Evolutionary conservation across 2,113 vertebrate species (phyloP), one percentile per base, ranked within the genome.

Genomic region (Chloropsis cyanopogon): DNA sequence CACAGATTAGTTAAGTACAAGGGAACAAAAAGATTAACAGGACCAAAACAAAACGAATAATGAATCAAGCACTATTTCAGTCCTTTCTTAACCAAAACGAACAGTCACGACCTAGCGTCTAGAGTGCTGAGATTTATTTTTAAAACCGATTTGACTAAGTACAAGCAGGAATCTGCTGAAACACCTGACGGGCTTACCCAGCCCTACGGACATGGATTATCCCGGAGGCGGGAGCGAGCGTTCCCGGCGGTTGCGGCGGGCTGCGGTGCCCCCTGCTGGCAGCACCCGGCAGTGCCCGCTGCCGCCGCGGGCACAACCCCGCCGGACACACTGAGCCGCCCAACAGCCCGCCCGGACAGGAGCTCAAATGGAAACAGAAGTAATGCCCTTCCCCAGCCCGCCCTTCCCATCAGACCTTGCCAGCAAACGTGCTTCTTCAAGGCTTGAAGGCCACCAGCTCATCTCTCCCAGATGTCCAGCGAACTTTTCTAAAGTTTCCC

Each of bases 251-350:
- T 14, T 7, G 57, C 61, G n/a, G 11, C 41, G n/a, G 47, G 42
- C 84, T 82, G 39, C 70, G 47, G 60, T 41, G 92, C 86, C 90
- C 81, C 37, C 95, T 96, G 73, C 84, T 31, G 93, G 82, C 28
- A 66, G 54, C 37, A 56, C 14, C n/a, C 21, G 25, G 53, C 68
- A n/a, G 5, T n/a, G 31, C 41, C 29, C 29, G 35, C 35, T 5
- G 16, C 44, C 10, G 17, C 44, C 16, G 60, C 56, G 14, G 33
- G 56, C 56, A 25, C 57, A 15, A n/a, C 35, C 14, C 56, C 33
- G 56, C 56, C 33, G 14, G 33, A 35, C 22, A 11, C 46, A 46
- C 46, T 3, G 54, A 56, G 5, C 12, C 31, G 20, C 54, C 22
- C 54, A n/a, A 10, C 19, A 47, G 46, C 10, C 17, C 20, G 21